Evolutionary conservation across 2,888 invertebrate species (phyloP).

Genomic region (Hedychridium roseum): DNA sequence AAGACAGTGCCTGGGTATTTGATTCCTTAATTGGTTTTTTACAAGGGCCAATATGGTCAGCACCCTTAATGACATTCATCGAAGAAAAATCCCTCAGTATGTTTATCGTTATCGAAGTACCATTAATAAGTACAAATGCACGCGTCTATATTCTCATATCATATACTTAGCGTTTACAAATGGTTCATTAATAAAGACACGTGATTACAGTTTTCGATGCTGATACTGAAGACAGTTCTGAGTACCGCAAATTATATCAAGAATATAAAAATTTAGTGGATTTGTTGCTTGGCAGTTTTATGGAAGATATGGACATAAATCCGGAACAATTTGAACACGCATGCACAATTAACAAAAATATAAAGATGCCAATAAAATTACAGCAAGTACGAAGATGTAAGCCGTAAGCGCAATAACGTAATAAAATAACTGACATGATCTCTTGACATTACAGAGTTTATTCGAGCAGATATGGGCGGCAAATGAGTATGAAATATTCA

Average conservation of each 20-base stretch:
- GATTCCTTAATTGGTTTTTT: conserved; percentile 91
- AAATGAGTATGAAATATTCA: conserved; percentile 89
- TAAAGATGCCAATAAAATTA: conserved; percentile 66
- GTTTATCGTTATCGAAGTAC: conserved; percentile 41
- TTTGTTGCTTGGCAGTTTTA: conserved; percentile 87
- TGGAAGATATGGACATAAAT: conserved; percentile 90
- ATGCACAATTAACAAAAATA: conserved; percentile 67
- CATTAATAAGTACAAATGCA: conserved; percentile 8
- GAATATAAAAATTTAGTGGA: conserved; percentile 93
- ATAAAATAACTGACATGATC: background rate
- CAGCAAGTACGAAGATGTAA: conserved; percentile 64
- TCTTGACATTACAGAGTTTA: conserved; percentile 63
- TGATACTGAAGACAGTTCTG: conserved; percentile 74
- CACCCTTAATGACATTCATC: conserved; percentile 88
- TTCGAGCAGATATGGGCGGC: conserved; percentile 91
- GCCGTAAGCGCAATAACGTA: background rate
- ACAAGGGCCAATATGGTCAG: conserved; percentile 92
- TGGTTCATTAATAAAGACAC: no score
- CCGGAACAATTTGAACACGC: conserved; percentile 88
- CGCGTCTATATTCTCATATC: background rate
- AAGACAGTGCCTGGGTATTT: conserved; percentile 87
- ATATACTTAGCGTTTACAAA: background rate
- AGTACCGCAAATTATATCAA: conserved; percentile 80
- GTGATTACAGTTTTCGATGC: conserved; percentile 86
- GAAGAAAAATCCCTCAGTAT: conserved; percentile 92